Conservation (phyloP, 2,888 invertebrate species). For the Limnephilus rhombicus region DNA sequence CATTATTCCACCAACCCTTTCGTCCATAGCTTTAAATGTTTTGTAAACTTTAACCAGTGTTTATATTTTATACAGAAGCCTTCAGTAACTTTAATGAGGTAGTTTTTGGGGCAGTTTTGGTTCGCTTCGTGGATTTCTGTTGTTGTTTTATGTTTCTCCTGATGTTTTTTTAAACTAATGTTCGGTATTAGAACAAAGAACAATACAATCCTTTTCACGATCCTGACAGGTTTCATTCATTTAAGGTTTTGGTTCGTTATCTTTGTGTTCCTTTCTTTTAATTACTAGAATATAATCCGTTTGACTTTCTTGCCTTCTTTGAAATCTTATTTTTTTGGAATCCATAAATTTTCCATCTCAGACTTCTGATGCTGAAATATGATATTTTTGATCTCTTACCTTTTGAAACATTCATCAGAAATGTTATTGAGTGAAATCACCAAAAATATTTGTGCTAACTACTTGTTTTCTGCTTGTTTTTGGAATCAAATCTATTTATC, state of each 20-base stretch:
- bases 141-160: background rate
- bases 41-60: background rate
- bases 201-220: background rate
- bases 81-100: conserved; percentile 31
- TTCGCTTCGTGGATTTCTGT: background rate
- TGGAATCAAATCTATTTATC: background rate
- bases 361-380: background rate
- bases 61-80: background rate
- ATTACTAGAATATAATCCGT: background rate
- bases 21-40: background rate
- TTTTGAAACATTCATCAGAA: background rate
- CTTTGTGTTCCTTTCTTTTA: background rate
- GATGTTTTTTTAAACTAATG: background rate
- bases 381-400: background rate
- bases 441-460: background rate
- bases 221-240: background rate
- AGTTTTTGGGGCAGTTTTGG: background rate
- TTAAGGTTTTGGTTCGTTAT: too few relatives aligned
- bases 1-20: background rate
- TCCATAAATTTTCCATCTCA: background rate
- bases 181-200: background rate
- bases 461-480: background rate
- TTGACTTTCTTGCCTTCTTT: background rate
- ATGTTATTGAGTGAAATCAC: background rate
- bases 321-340: background rate